Conservation (phyloP, 2,797 vertebrate genomes). For the Gobionotothen gibberifrons region DNA sequence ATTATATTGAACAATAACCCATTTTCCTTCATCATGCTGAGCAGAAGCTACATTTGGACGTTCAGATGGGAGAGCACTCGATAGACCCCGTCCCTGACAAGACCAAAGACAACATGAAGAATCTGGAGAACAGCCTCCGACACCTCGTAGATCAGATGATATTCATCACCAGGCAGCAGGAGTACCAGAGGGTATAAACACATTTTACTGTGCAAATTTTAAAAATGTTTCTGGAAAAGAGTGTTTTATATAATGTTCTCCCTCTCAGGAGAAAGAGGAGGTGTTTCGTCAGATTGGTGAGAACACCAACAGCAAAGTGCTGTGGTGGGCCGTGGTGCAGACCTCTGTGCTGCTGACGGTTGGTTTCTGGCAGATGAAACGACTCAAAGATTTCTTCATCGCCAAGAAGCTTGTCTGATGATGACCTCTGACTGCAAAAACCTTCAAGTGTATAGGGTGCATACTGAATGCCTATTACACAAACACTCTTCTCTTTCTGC, state of each 20-base stretch:
- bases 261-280: constrained; percentile 90
- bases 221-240: not conserved
- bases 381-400: constrained; percentile 92
- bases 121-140: constrained; percentile 81
- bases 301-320: constrained; percentile 89
- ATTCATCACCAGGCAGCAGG: constrained; percentile 89
- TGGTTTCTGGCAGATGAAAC: constrained; percentile 94
- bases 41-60: constrained; percentile 91
- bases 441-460: no score
- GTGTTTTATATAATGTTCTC: not conserved
- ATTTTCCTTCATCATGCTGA: constrained; percentile 1
- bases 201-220: not conserved
- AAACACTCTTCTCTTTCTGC: not conserved
- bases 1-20: not conserved
- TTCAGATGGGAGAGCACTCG: constrained; percentile 89
- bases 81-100: constrained; percentile 75
- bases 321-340: constrained; percentile 92
- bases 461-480: not conserved
- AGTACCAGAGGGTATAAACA: constrained; percentile 88
- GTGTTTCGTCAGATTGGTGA: constrained; percentile 90
- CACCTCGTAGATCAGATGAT: constrained; percentile 88
- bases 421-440: not conserved
- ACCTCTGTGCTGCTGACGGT: constrained; percentile 86
- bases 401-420: constrained; percentile 92
- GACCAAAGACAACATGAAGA: constrained; percentile 88